Base-by-base conservation (phyloP, 2,888 invertebrate species). In the Parascotia fuliginaria region DNA sequence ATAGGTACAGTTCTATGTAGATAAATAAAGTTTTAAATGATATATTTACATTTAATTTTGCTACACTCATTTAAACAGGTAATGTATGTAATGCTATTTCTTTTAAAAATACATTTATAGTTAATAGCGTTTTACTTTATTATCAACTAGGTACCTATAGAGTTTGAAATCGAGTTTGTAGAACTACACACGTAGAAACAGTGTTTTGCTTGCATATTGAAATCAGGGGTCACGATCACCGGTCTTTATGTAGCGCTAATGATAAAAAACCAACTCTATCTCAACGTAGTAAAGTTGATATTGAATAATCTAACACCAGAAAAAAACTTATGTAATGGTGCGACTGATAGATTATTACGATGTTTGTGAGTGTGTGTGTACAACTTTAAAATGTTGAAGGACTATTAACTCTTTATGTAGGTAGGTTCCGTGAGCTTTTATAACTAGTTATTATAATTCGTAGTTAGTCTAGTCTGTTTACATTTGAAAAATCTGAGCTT, bases 151-250 rank as follows among this genome's bases (percentile, higher is more conserved):
- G 19, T 19, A 19, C 19, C 6, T 19, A 12, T 16, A 65, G 55
- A 28, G 43, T 56, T 55, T 42, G 34, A 45, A 67, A 66, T 69
- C 68, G 57, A 68, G 70, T 72, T 74, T 68, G 46, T 46, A 59
- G 50, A 60, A 66, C 72, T 65, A 59, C 65, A 70, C 64, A 75
- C 68, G 64, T 64, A 55, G 52, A 66, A 62, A 70, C 60, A 66
- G 51, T 60, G 57, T 66, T 75, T 79, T 78, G 77, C 77, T 65
- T 77, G 71, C 76, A 70, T 66, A 73, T 71, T 73, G 65, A 65
- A 77, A 73, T 75, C 76, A 79, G 77, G 79, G 75, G 76, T 77
- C 77, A 73, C 65, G 73, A 73, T 69, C 60, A 55, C 55, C 49
- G 42, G 55, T 59, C 38, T 29, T 48, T 27, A 54, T 42, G 9